phyloP scores from a whole-genome alignment of 2,113 vertebrate genomes.

The Triplophysa tibetana region DNA sequence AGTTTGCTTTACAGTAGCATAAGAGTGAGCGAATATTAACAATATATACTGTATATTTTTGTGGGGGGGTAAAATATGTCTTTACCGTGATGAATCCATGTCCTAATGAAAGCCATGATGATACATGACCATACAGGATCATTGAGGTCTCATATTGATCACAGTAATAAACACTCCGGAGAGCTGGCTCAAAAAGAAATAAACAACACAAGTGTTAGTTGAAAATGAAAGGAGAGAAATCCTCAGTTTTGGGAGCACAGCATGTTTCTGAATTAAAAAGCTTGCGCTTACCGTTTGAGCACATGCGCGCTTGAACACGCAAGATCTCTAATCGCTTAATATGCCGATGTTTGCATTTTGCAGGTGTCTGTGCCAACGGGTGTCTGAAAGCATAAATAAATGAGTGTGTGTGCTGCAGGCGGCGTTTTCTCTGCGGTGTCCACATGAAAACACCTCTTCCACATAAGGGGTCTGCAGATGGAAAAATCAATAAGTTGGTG shows the following conservation, averaged over 20 bases:
- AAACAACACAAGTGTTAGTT: constrained; percentile 44
- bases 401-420: constrained; percentile 67
- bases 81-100: constrained; percentile 42
- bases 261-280: constrained; percentile 35
- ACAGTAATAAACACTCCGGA: constrained; percentile 32
- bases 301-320: neutral
- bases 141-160: constrained; percentile 44
- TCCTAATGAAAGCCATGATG: constrained; percentile 4
- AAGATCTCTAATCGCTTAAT: constrained; percentile 70
- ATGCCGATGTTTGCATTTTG: constrained; percentile 73
- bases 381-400: constrained; percentile 73
- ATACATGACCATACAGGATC: constrained; percentile 29
- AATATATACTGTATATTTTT: too few species aligned
- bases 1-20: too few species aligned
- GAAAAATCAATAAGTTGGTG: constrained; percentile 78
- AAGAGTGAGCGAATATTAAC: too few species aligned
- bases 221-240: neutral
- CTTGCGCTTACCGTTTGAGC: constrained; percentile 31
- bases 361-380: constrained; percentile 66
- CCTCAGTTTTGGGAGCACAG: neutral
- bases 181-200: neutral
- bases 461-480: constrained; percentile 68
- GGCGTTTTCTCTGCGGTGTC: constrained; percentile 60
- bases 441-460: constrained; percentile 68
- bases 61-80: neutral